phyloP scores from a whole-genome alignment of 2,888 invertebrate species.

The Trisateles emortualis region DNA sequence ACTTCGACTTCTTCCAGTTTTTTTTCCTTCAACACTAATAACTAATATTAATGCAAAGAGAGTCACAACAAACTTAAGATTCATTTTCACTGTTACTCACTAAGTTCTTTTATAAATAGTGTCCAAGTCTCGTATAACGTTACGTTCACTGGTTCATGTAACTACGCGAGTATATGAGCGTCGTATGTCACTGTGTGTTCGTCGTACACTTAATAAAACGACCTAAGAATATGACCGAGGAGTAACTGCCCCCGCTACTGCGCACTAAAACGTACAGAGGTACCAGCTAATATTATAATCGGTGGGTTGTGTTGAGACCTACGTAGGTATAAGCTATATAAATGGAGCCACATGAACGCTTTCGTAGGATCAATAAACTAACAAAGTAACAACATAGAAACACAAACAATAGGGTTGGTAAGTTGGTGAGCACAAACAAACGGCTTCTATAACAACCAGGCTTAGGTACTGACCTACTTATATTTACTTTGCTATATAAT shows the following conservation, averaged over 20 bases:
- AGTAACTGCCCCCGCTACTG: slow-evolving; percentile 68
- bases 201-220: slow-evolving; percentile 64
- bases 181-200: slow-evolving; percentile 64
- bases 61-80: slow-evolving; percentile 52
- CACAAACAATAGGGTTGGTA: slow-evolving; percentile 35
- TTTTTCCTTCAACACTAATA: slow-evolving; percentile 64
- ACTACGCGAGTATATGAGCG: slow-evolving; percentile 43
- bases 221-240: slow-evolving; percentile 58
- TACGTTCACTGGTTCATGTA: slow-evolving; percentile 20
- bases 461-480: background rate
- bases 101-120: slow-evolving; percentile 8
- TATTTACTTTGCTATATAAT: background rate
- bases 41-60: slow-evolving; percentile 56
- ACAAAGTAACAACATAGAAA: slow-evolving; percentile 45
- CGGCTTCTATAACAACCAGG: background rate
- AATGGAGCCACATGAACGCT: slow-evolving; percentile 48
- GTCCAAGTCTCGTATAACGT: slow-evolving; percentile 24
- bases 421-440: slow-evolving; percentile 39
- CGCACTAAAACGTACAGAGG: slow-evolving; percentile 46
- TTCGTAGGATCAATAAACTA: slow-evolving; percentile 60
- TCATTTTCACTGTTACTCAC: slow-evolving; percentile 54
- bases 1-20: slow-evolving; percentile 74
- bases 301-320: slow-evolving; percentile 38
- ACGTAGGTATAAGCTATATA: slow-evolving; percentile 43
- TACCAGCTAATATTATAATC: slow-evolving; percentile 43